Percentiles rank a stretch among this genome's conserved stretches.
These are phyloP conservation scores for Drosophila asahinai DNA, from an alignment of 1,140 invertebrate genomes.

Conservation along the genomic window DNA sequence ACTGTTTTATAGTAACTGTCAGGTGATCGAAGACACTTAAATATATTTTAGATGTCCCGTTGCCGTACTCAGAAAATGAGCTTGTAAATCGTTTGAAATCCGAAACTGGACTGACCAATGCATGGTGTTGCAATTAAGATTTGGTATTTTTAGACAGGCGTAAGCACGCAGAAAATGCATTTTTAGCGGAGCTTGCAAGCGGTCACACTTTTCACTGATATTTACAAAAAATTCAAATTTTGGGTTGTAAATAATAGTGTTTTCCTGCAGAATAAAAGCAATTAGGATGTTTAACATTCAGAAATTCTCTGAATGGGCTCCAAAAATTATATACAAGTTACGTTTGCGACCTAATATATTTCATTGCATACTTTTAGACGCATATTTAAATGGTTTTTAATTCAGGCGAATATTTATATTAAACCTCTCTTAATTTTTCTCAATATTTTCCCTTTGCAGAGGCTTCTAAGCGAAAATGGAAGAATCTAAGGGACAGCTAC, in stretches of 20 bases:
- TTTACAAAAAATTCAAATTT: not conserved
- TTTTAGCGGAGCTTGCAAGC: not conserved
- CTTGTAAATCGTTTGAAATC: not conserved
- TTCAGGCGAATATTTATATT: not conserved
- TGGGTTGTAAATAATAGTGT: not conserved
- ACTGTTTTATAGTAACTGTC: no score
- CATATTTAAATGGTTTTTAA: not conserved
- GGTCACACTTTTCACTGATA: not conserved
- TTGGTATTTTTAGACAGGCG: not conserved
- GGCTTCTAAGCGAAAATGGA: slow-evolving; percentile 84
- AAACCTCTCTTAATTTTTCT: not conserved
- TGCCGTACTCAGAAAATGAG: not conserved
- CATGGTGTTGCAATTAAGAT: not conserved
- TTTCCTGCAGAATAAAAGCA: no score
- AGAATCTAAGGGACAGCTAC: slow-evolving; percentile 83
- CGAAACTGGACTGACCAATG: not conserved
- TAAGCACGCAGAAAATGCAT: not conserved
- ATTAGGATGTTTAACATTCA: no score
- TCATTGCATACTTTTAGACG: no score
- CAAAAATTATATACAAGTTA: no score
- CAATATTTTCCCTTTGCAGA: slow-evolving; percentile 50
- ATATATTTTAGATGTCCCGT: not conserved
- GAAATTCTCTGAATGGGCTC: no score
- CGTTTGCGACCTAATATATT: no score
- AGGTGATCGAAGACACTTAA: not conserved